phyloP scores from a whole-genome alignment of 2,113 vertebrate genomes.

The Capricornis sumatraensis region DNA sequence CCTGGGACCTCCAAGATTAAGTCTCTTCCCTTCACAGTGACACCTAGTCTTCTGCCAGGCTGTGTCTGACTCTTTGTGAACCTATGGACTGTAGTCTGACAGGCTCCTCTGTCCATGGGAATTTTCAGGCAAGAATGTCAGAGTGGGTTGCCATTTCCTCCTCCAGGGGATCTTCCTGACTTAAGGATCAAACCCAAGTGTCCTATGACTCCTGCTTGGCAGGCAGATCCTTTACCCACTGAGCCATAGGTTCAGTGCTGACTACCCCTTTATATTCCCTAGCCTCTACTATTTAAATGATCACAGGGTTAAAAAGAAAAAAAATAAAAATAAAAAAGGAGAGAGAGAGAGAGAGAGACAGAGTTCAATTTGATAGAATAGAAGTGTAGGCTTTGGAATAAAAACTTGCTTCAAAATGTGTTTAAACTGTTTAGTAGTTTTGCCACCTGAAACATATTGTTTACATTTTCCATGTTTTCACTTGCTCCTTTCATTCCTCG shows the following conservation, averaged over 20 bases:
- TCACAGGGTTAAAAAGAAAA: neutral
- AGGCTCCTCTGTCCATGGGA: neutral
- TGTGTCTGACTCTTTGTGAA: neutral
- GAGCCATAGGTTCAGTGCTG: neutral
- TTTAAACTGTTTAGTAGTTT: neutral
- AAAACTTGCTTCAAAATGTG: neutral
- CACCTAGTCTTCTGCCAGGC: accelerated
- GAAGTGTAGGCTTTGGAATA: neutral
- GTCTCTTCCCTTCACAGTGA: accelerated
- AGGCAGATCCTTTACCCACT: neutral
- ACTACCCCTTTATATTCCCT: neutral
- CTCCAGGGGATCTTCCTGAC: neutral
- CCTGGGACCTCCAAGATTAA: accelerated
- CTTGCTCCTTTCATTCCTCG: neutral
- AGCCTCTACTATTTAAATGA: neutral
- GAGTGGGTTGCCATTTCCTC: neutral
- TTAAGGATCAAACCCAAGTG: neutral
- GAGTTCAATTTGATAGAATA: neutral
- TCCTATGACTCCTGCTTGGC: neutral
- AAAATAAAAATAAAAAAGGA: neutral
- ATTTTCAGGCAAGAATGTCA: neutral
- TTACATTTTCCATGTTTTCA: neutral
- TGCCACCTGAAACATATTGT: neutral
- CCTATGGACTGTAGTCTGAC: neutral
- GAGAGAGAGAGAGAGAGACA: neutral